Evolutionary conservation across 2,113 vertebrate genomes (phyloP).

Genomic region (Speoplatyrhinus poulsoni): DNA sequence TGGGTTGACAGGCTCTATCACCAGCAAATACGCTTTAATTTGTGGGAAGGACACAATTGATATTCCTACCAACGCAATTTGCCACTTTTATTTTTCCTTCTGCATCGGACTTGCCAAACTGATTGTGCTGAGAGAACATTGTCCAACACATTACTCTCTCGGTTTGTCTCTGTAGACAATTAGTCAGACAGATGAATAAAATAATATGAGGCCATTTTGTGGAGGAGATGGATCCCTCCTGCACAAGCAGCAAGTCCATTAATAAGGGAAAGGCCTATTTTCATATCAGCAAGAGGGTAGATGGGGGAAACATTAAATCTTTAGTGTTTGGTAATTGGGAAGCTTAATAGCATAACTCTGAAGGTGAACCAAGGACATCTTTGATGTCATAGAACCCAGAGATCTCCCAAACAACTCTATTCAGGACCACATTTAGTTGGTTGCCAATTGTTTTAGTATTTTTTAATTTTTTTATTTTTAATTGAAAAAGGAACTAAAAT

Average conservation of each 20-base stretch:
- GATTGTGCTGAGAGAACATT: slow-evolving; percentile 38
- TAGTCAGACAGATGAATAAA: slow-evolving; percentile 69
- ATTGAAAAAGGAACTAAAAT: not conserved
- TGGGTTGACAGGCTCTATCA: slow-evolving; percentile 24
- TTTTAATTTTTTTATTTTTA: too few relatives aligned
- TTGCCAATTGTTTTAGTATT: not conserved
- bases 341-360: slow-evolving; percentile 48
- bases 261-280: slow-evolving; percentile 40
- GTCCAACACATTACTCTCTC: slow-evolving; percentile 57
- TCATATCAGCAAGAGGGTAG: slow-evolving; percentile 44
- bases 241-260: slow-evolving; percentile 55
- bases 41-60: slow-evolving; percentile 44
- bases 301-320: slow-evolving; percentile 55
- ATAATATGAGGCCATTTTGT: slow-evolving; percentile 65
- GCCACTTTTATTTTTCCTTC: slow-evolving; percentile 46
- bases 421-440: not conserved
- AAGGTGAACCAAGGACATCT: slow-evolving; percentile 58
- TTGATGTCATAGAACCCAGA: slow-evolving; percentile 21
- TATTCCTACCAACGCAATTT: slow-evolving; percentile 51
- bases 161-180: slow-evolving; percentile 64
- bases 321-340: slow-evolving; percentile 55
- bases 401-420: not conserved
- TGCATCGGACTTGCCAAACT: slow-evolving; percentile 52
- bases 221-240: slow-evolving; percentile 59
- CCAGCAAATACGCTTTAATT: slow-evolving; percentile 52